A percentile compares a stretch with the other conserved stretches of the same genome.
Conservation (phyloP, 2,888 invertebrate genomes). For the Flexamia atlantica region DNA sequence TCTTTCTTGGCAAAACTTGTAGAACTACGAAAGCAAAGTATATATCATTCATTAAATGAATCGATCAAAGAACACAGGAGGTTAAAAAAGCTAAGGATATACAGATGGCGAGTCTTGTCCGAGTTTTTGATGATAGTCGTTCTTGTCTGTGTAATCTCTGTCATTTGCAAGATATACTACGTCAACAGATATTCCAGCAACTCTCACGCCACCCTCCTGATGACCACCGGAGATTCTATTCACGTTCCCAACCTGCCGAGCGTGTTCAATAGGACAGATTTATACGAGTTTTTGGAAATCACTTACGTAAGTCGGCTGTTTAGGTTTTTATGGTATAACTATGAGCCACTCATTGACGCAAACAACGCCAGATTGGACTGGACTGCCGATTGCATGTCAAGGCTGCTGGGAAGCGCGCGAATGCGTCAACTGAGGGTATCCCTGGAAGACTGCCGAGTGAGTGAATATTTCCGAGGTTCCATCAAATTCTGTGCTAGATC, state of each 20-base stretch:
- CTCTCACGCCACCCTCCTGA: background rate
- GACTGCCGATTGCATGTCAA: too few relatives aligned
- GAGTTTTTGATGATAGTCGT: background rate
- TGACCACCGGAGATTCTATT: background rate
- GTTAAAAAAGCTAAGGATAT: background rate
- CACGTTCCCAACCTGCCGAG: background rate
- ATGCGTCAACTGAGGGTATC: too few relatives aligned
- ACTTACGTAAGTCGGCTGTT: background rate
- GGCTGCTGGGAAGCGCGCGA: too few relatives aligned
- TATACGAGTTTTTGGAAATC: background rate
- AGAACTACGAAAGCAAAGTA: background rate
- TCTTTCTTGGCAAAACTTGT: background rate
- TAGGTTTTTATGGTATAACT: background rate
- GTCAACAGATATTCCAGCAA: too few relatives aligned
- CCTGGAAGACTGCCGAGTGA: too few relatives aligned
- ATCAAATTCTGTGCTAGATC: too few relatives aligned
- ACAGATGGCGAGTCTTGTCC: background rate
- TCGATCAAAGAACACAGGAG: background rate
- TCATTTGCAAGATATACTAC: too few relatives aligned
- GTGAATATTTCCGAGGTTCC: too few relatives aligned
- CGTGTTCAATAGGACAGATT: too few relatives aligned
- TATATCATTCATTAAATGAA: background rate
- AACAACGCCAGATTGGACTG: constrained; percentile 41
- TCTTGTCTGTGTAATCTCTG: background rate
- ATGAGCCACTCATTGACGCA: background rate